Conservation (phyloP, 2,113 vertebrate genomes). For the Prionailurus bengalensis region DNA sequence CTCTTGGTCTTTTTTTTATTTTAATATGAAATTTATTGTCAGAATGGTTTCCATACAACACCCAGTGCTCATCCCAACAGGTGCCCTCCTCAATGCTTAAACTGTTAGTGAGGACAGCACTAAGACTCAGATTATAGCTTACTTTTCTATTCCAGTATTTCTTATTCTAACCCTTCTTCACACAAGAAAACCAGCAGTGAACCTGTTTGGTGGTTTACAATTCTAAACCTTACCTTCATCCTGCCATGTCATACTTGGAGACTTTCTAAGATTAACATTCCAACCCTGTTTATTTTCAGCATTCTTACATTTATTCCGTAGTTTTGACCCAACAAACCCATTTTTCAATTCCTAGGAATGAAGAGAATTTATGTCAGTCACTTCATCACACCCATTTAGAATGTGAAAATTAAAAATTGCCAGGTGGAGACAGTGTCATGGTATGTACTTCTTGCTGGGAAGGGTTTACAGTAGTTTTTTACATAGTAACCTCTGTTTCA, state of each 20-base stretch:
- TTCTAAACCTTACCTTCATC: not conserved
- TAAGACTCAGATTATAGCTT: not conserved
- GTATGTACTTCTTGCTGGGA: not conserved
- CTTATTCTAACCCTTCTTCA: not conserved
- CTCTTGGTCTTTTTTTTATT: too few species aligned
- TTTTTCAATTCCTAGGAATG: slow-evolving; percentile 83
- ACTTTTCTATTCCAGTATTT: not conserved
- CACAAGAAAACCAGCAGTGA: not conserved
- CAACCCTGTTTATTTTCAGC: slow-evolving; percentile 81
- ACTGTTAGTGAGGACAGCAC: not conserved
- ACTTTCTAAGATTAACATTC: slow-evolving; percentile 78
- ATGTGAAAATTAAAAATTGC: slow-evolving; percentile 24
- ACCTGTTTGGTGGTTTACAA: not conserved
- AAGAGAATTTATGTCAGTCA: slow-evolving; percentile 65
- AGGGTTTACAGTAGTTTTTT: not conserved
- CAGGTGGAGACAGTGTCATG: not conserved
- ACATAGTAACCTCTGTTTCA: not conserved
- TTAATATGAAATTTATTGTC: too few species aligned
- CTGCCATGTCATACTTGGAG: slow-evolving; percentile 83
- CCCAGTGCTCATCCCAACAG: too few species aligned
- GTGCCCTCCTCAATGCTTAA: not conserved
- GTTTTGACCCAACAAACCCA: slow-evolving; percentile 70
- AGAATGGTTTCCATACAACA: too few species aligned
- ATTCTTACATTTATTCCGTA: slow-evolving; percentile 81
- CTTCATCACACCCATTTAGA: not conserved